Base-by-base conservation (phyloP, 2,113 vertebrate species). In the Cyanistes caeruleus region DNA sequence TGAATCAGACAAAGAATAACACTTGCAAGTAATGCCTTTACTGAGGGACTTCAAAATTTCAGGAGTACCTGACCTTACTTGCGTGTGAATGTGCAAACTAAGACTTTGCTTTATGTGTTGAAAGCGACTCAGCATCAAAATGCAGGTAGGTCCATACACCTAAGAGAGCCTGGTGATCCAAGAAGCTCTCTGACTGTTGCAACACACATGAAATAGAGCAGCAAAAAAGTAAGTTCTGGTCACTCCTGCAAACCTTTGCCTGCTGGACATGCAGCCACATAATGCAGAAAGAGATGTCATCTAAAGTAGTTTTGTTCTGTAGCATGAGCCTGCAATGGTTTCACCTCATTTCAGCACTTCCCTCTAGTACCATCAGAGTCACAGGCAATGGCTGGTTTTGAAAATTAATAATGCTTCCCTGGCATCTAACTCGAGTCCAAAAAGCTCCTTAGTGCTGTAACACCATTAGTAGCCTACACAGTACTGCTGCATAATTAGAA, bases 71-170 rank as follows among this genome's bases (percentile, higher is more conserved):
- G 82, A 76, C 53, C 59, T 94, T 62, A 56, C 6, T 67, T 1
- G 0, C 7, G 21, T 0, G 0, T 4, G 7, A 74, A 35, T 1
- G 3, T 31, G 30, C 51, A 58, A 70, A 69, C 6, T 35, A 52
- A 77, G 59, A 56, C 28, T 27, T 52, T 21, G 28, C 27, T 77
- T 67, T 59, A 13, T 0, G 1, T 2, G 19, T 33, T 63, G 43
- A 30, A 79, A 53, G 24, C 4, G 12, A 33, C 53, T 6, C 0
- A 56, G 1, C 2, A 73, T 24, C 33, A 52, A 65, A 43, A 30
- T 81, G 49, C 49, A 91, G 44, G 33, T 37, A 84, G n/a, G 41
- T 52, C 30, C 68, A 74, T 1, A n/a, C 2, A 33, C 30, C 20
- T 55, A n/a, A 35, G 10, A 92, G 28, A 87, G 35, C 10, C 31